Evolutionary conservation across 1,140 invertebrate genomes (phyloP).

Genomic region (Aphelenchoides avenae): DNA sequence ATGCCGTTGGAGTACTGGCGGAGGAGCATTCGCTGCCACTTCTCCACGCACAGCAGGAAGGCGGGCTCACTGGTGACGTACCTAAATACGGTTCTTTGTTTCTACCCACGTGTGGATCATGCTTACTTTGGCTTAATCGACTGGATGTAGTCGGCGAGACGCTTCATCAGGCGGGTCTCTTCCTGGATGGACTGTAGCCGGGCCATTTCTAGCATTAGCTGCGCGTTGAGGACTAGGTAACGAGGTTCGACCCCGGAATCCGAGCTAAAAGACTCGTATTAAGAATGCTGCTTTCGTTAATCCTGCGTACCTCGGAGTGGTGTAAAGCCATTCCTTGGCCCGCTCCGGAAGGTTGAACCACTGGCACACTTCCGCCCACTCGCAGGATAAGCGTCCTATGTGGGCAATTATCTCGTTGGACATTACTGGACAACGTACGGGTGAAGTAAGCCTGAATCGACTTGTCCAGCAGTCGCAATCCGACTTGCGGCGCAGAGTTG

Average conservation of each 20-base stretch:
- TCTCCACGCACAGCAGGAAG: conserved; percentile 30
- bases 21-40: conserved; percentile 30
- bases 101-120: background rate
- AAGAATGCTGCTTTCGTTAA: background rate
- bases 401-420: background rate
- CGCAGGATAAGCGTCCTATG: conserved; percentile 6
- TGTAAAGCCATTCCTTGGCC: conserved; percentile 27
- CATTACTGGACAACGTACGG: conserved; percentile 17
- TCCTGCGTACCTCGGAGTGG: conserved; percentile 8
- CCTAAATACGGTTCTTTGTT: conserved; percentile 11
- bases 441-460: conserved; percentile 29
- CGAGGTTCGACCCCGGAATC: conserved; percentile 26
- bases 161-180: conserved; percentile 11
- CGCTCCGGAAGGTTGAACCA: conserved; percentile 24
- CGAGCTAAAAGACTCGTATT: background rate
- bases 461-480: conserved; percentile 23
- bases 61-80: conserved; percentile 21
- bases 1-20: conserved; percentile 29
- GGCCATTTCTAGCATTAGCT: conserved; percentile 33
- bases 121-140: conserved; percentile 36
- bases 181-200: conserved; percentile 2
- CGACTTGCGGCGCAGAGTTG: conserved; percentile 19
- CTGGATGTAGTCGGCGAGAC: conserved; percentile 13
- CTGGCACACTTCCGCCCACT: conserved; percentile 36
- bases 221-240: conserved; percentile 34